Evolutionary conservation across 2,888 invertebrate species (phyloP), one percentile per base, ranked within the genome.

Genomic region (Scelioninae gen. 2): DNA sequence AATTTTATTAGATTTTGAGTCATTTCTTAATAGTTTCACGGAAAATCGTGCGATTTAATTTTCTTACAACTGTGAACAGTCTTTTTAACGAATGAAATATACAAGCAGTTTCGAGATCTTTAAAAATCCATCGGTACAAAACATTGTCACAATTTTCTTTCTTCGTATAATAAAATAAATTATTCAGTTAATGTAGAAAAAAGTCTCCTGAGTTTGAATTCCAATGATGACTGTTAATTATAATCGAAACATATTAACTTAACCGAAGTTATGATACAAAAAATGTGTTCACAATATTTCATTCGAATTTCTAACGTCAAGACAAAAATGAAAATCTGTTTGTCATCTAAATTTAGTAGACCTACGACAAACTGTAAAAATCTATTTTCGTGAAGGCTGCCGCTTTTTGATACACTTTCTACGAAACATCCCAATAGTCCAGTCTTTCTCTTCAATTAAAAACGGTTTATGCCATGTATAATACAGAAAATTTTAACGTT

Each of bases 221-320:
- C 6, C 25, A 25, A 15, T 16, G 2, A 11, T 25, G 7, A 18
- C n/a, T 18, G 33, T 33, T 33, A 50, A 50, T 50, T 33, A 16
- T 22, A 31, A 33, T n/a, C 18, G 1, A 33, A 16, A 50, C 15
- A 16, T 10, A n/a, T n/a, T 50, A 9, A 31, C 33, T 5, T 9
- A 7, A 13, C 19, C 4, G n/a, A 28, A 50, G 31, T 16, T 18
- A 31, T 4, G 37, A 15, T 37, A 13, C 37, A 7, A 31, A 41
- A 60, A 60, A 48, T 60, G 28, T 60, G 48, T 18, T 60, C 35
- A 45, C 48, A 48, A 60, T 60, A 60, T 60, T 25, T 58, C 60
- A 45, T 35, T 22, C 15, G 6, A 41, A 41, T 37, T 16, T 28
- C 3, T 2, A 16, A 25, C 60, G 48, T 3, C 19, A 18, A 5